Percentiles rank a stretch among this genome's conserved stretches.
phyloP scores from a whole-genome alignment of 2,113 vertebrate species.

The Chionomys nivalis region DNA sequence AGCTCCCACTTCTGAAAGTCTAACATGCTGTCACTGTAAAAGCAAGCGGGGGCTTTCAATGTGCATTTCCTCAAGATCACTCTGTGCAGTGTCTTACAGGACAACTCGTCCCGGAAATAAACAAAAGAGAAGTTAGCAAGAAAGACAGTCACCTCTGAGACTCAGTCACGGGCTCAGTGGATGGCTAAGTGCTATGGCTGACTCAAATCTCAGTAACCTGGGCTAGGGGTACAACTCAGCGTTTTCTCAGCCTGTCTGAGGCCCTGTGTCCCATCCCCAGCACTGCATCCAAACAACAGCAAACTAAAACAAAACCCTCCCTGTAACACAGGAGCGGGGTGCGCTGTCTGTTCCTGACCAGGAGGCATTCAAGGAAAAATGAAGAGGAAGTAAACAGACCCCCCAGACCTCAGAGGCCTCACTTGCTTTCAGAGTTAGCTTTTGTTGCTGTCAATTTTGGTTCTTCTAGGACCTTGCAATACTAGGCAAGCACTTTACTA shows the following conservation, averaged over 20 bases:
- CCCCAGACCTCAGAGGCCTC: background rate
- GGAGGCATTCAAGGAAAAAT: background rate
- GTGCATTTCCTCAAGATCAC: background rate
- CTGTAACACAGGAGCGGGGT: background rate
- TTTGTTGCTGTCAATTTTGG: background rate
- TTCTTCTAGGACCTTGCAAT: background rate
- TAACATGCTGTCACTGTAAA: background rate
- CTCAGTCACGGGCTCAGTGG: background rate
- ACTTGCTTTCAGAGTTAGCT: background rate
- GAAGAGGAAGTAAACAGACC: background rate
- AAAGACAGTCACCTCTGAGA: background rate
- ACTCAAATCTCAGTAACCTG: background rate
- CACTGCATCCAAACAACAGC: background rate
- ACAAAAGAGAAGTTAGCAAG: background rate
- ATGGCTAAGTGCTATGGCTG: background rate
- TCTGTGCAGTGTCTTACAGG: background rate
- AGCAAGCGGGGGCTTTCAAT: background rate
- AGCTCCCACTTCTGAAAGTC: background rate
- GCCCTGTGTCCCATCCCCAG: background rate
- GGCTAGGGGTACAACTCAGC: background rate
- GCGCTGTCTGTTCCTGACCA: background rate
- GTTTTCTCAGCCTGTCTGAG: background rate
- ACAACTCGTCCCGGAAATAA: background rate
- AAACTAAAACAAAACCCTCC: background rate
- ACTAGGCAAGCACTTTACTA: background rate